Percentiles rank a stretch among this genome's conserved stretches.
phyloP scores from a whole-genome alignment of 2,888 invertebrate species.

The Encarsia formosa region DNA sequence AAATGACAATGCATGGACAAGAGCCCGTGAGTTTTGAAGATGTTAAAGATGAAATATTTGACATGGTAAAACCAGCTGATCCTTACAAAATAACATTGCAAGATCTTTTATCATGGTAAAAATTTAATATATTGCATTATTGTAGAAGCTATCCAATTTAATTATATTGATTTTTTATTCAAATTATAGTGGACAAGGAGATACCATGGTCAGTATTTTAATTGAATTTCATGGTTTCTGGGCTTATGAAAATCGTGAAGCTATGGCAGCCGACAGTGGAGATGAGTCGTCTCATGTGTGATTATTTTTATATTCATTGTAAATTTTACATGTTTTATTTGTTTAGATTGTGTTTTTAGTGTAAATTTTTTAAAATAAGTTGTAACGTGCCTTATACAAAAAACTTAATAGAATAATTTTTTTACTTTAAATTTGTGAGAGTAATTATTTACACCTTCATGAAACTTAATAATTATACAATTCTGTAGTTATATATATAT shows the following conservation, averaged over 20 bases:
- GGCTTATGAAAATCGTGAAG: conserved; percentile 93
- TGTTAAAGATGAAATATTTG: conserved; percentile 95
- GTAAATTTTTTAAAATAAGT: no score
- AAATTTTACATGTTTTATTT: conserved; percentile 1
- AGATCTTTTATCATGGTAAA: conserved; percentile 74
- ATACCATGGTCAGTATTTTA: conserved; percentile 88
- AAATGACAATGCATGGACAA: conserved; percentile 82
- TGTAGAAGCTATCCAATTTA: not conserved
- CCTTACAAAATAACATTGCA: conserved; percentile 79
- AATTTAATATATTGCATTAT: conserved; percentile 13
- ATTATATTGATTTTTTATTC: not conserved
- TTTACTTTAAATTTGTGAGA: no score
- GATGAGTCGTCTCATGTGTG: conserved; percentile 49
- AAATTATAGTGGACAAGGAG: conserved; percentile 78
- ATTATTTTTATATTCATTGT: conserved; percentile 21
- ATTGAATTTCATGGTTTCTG: conserved; percentile 95
- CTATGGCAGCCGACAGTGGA: conserved; percentile 62
- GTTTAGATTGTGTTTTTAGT: conserved; percentile 13
- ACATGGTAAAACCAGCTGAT: conserved; percentile 91
- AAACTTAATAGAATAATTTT: no score
- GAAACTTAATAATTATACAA: no score
- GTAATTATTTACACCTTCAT: no score
- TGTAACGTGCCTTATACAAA: no score
- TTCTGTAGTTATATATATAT: no score
- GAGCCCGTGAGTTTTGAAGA: conserved; percentile 89